A percentile compares a stretch with the other conserved stretches of the same genome.
Evolutionary conservation across 2,113 vertebrate species (phyloP).

Genomic region (Entomyzon cyanotis): DNA sequence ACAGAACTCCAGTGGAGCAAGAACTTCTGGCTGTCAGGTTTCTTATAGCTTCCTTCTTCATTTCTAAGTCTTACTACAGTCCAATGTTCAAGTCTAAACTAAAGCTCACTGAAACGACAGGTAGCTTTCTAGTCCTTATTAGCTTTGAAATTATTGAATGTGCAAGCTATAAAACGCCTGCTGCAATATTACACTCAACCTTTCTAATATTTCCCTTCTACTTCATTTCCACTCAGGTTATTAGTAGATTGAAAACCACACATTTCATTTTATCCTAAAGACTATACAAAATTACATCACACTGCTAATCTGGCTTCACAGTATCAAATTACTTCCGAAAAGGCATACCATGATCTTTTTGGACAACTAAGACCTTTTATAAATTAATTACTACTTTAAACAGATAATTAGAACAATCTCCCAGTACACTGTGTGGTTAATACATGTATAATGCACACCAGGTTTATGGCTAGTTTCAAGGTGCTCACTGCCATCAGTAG

Average conservation of each 20-base stretch:
- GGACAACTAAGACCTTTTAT: background rate
- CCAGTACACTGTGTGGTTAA: background rate
- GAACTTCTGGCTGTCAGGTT: background rate
- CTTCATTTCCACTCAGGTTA: background rate
- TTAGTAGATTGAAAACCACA: background rate
- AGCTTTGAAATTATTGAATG: background rate
- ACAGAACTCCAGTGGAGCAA: background rate
- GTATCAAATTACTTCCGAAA: background rate
- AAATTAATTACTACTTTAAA: background rate
- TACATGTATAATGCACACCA: background rate
- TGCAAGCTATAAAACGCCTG: background rate
- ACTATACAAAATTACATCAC: background rate
- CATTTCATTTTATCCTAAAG: background rate
- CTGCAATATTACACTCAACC: background rate
- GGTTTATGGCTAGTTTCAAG: background rate
- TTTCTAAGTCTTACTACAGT: background rate
- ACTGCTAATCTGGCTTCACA: background rate
- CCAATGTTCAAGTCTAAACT: background rate
- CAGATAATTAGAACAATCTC: background rate
- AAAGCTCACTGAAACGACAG: background rate
- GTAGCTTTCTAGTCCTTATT: background rate
- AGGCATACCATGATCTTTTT: background rate
- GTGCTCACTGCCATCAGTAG: background rate
- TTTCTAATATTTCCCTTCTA: background rate
- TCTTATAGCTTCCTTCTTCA: background rate